Conservation (phyloP, 1,140 invertebrate species). For the Matsumurasca onukii region DNA sequence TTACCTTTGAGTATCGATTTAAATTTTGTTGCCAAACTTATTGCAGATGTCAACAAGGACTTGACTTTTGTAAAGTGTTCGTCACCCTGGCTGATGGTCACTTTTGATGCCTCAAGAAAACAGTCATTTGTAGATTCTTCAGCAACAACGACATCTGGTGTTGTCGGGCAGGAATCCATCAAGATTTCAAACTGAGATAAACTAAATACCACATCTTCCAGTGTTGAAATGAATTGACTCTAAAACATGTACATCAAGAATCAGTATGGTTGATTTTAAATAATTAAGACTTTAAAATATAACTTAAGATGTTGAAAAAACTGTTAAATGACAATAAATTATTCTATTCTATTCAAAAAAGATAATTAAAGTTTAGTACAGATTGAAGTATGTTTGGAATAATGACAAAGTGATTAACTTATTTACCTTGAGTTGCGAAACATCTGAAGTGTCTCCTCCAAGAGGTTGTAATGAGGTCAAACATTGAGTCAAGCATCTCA, state of each 20-base stretch:
- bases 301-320: too few species aligned
- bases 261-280: background rate
- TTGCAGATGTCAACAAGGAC: constrained; percentile 22
- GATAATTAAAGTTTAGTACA: background rate
- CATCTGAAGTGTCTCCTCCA: background rate
- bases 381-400: background rate
- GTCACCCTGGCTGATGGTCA: constrained; percentile 25
- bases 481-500: constrained; percentile 45
- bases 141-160: constrained; percentile 41
- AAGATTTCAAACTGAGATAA: constrained; percentile 60
- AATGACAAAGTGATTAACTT: background rate
- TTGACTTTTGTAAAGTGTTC: constrained; percentile 32
- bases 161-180: constrained; percentile 59
- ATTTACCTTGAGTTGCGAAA: background rate
- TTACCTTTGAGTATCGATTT: constrained; percentile 2
- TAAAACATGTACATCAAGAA: constrained; percentile 7
- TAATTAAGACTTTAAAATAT: too few species aligned
- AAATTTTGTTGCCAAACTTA: constrained; percentile 17
- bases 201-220: constrained; percentile 52
- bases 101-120: background rate
- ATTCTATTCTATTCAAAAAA: too few species aligned
- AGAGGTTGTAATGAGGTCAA: background rate
- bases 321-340: too few species aligned
- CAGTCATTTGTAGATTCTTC: background rate
- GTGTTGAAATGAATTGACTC: constrained; percentile 38